Evolutionary conservation across 2,797 vertebrate genomes (phyloP), one percentile per base, ranked within the genome.

Genomic region (Notolepis coatsorum): DNA sequence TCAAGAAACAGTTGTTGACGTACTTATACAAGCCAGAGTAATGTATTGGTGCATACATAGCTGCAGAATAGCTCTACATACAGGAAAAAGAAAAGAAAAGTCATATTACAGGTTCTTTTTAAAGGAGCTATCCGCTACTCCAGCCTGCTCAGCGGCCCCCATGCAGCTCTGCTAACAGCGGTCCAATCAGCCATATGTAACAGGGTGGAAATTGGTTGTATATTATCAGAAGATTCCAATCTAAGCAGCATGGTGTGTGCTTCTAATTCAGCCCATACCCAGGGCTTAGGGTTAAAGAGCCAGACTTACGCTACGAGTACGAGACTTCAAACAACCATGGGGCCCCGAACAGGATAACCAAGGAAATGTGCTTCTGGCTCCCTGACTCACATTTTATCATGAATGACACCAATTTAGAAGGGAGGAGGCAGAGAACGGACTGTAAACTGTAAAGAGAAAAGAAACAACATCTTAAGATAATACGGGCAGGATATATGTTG

Each of bases 191-290:
- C 60, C 79, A 43, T 51, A 67, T 43, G 49, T 64, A 77, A 63
- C 57, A 33, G 33, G 58, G 43, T 81, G 72, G 77, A 86, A 87
- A 83, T 80, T 57, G 68, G 48, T 56, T 79, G 81, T 84, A 78
- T 87, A 82, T 88, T 84, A 82, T 88, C 60, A 80, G 69, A 85
- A 88, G 77, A 85, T 87, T 79, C 79, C 52, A 74, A 88, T 86
- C 80, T 77, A 70, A 84, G 78, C 68, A 66, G 57, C 54, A 55
- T 3, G 49, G 73, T 78, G 81, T 54, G 65, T 71, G 54, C 69
- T 49, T 41, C 62, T 84, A 77, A 77, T 86, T 69, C 75, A 73
- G 75, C 68, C 73, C 79, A 77, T 71, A 76, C 85, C 75, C 74
- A 49, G 30, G 77, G 74, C 74, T 24, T 24, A 7, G 46, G 75